phyloP scores from a whole-genome alignment of 1,140 invertebrate genomes.

The Zaprionus vittiger region DNA sequence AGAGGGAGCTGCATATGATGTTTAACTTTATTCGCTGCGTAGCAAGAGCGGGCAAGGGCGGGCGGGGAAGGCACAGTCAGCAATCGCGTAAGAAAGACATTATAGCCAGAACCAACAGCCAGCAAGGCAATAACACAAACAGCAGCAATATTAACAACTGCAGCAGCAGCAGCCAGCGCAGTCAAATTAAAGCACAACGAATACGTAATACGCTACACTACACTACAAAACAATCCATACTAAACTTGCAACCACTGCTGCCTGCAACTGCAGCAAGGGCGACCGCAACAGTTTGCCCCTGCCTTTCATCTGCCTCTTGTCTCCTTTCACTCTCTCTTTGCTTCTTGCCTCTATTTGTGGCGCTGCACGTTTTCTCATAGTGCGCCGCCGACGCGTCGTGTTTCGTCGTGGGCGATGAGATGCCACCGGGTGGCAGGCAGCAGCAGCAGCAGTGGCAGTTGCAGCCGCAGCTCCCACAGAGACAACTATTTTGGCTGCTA shows the following conservation, averaged over 20 bases:
- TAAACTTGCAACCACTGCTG: too few relatives aligned
- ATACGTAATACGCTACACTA: constrained; percentile 10
- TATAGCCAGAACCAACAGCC: constrained; percentile 40
- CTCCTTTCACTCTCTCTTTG: background rate
- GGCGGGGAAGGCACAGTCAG: background rate
- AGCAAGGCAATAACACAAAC: constrained; percentile 30
- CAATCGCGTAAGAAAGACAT: constrained; percentile 54
- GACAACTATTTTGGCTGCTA: constrained; percentile 80
- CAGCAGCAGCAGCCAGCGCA: background rate
- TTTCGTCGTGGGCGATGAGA: constrained; percentile 55
- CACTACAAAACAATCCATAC: background rate
- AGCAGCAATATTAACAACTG: constrained; percentile 11
- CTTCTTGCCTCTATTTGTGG: constrained; percentile 19
- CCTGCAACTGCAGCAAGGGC: background rate
- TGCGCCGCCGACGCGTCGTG: constrained; percentile 54
- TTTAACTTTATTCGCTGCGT: constrained; percentile 14
- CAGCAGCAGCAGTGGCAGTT: constrained; percentile 4
- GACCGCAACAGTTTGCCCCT: background rate
- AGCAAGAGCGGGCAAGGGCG: background rate
- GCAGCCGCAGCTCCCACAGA: constrained; percentile 8
- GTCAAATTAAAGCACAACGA: constrained; percentile 27
- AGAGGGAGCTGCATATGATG: constrained; percentile 25
- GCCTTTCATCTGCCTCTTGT: background rate
- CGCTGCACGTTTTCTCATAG: constrained; percentile 54
- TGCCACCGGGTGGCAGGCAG: constrained; percentile 43